Evolutionary conservation across 2,113 vertebrate genomes (phyloP).

Genomic region (Crotalus tigris): DNA sequence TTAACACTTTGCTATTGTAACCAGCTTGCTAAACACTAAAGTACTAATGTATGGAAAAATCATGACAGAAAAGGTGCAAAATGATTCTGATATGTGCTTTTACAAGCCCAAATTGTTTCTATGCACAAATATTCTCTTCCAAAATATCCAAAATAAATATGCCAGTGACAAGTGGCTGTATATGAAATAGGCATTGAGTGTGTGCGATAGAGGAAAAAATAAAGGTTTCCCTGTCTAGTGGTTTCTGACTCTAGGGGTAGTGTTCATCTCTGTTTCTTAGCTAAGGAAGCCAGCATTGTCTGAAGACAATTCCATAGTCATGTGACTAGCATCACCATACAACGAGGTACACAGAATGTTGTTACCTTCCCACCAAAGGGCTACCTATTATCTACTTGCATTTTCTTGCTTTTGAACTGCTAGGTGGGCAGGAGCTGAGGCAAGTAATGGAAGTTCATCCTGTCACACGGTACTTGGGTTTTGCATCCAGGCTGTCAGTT

Average conservation of each 20-base stretch:
- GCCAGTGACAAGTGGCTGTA: neutral
- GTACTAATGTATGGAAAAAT: slow-evolving; percentile 56
- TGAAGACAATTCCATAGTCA: neutral
- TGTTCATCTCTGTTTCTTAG: neutral
- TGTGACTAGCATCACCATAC: neutral
- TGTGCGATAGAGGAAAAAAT: neutral
- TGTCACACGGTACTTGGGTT: neutral
- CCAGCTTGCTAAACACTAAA: slow-evolving; percentile 62
- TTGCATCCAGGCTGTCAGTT: neutral
- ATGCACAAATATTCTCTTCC: neutral
- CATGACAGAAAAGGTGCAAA: slow-evolving; percentile 28
- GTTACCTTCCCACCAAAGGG: neutral
- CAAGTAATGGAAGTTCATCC: neutral
- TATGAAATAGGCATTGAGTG: neutral
- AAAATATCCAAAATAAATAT: neutral
- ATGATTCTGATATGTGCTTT: neutral
- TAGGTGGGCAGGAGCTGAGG: neutral
- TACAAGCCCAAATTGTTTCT: neutral
- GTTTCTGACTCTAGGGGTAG: neutral
- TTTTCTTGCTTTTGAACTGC: neutral
- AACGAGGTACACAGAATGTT: neutral
- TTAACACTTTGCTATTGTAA: slow-evolving; percentile 75
- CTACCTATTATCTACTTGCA: neutral
- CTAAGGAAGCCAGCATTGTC: neutral
- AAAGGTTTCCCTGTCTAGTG: neutral